Evolutionary conservation across 2,113 vertebrate species (phyloP).

Genomic region (Nyctereutes procyonoides): DNA sequence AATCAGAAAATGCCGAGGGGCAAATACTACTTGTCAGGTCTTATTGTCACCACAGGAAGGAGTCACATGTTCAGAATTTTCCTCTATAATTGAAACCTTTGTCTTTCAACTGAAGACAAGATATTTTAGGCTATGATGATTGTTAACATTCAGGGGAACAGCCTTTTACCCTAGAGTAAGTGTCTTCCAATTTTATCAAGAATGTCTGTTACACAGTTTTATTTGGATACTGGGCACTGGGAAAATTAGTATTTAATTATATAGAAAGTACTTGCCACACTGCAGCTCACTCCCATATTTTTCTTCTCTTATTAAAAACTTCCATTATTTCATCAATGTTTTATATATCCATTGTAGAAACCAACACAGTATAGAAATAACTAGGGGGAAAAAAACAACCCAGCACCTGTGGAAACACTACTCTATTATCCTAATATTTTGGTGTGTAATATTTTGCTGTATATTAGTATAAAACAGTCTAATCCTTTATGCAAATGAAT

Average conservation of each 20-base stretch:
- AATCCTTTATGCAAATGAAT: not conserved
- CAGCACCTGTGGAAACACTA: not conserved
- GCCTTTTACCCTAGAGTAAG: not conserved
- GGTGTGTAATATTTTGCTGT: not conserved
- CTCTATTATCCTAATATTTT: not conserved
- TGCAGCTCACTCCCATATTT: not conserved
- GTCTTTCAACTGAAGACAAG: conserved; percentile 67
- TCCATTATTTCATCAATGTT: not conserved
- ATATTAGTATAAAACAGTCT: conserved; percentile 5
- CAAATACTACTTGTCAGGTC: conserved; percentile 41
- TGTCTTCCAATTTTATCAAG: conserved; percentile 43
- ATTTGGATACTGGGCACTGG: not conserved
- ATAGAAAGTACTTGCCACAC: not conserved
- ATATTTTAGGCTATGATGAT: conserved; percentile 60
- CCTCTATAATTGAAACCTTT: conserved; percentile 60
- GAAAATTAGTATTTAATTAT: not conserved
- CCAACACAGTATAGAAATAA: not conserved
- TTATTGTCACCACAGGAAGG: not conserved
- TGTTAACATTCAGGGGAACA: not conserved
- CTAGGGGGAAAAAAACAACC: not conserved
- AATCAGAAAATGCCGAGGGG: conserved; percentile 50
- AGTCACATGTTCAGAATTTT: conserved; percentile 61
- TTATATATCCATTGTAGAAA: not conserved
- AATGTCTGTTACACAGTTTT: conserved; percentile 6
- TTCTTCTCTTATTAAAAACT: not conserved